A percentile compares a stretch with the other conserved stretches of the same genome.
Conservation (phyloP, 2,113 vertebrate genomes). For the Muscicapa adusta region DNA sequence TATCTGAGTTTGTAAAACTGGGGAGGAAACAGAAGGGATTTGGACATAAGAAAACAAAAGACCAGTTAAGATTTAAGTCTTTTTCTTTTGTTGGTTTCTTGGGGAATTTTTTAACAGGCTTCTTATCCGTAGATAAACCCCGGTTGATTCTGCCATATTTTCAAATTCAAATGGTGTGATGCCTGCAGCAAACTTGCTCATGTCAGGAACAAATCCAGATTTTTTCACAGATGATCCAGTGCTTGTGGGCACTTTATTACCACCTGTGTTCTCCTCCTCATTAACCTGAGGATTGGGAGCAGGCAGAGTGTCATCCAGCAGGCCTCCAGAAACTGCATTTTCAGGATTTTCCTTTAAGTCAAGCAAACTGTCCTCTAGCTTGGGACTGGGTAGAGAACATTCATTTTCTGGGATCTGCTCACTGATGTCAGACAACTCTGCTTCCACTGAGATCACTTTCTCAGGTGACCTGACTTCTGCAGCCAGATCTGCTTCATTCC, state of each 20-base stretch:
- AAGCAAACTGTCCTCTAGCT: not conserved
- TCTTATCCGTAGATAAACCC: conserved; percentile 89
- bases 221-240: not conserved
- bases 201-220: conserved; percentile 80
- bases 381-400: not conserved
- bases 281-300: not conserved
- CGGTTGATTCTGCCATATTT: conserved; percentile 91
- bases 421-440: not conserved
- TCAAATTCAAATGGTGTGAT: conserved; percentile 94
- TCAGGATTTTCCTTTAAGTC: not conserved
- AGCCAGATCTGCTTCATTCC: conserved; percentile 65
- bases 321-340: not conserved
- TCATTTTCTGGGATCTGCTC: not conserved
- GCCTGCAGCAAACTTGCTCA: conserved; percentile 90
- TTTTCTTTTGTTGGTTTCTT: conserved; percentile 86
- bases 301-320: not conserved
- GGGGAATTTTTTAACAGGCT: conserved; percentile 90
- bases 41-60: not conserved
- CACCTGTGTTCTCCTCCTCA: not conserved
- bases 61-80: conserved; percentile 22
- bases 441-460: conserved; percentile 12
- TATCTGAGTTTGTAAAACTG: not conserved
- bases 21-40: not conserved
- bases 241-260: not conserved
- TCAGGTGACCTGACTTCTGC: conserved; percentile 36